These are phyloP conservation scores for Cynodonichthys magdalenae DNA, from an alignment of 2,797 vertebrate genomes.

Conservation along the genomic window DNA sequence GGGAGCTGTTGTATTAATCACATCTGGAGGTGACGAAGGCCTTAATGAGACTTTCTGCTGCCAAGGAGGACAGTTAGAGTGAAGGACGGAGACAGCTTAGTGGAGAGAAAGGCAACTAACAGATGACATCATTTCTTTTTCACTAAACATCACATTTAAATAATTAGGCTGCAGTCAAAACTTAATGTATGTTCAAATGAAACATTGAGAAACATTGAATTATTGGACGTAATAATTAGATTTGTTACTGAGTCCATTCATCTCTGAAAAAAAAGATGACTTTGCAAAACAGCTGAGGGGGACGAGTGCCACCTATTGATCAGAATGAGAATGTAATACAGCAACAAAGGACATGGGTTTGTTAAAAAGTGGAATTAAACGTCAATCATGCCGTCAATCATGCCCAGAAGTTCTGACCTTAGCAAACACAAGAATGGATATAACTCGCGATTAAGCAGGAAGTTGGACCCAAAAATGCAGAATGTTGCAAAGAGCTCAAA, in stretches of 20 bases:
- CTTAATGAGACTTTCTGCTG: conserved; percentile 41
- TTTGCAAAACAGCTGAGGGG: conserved; percentile 39
- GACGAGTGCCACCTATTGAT: conserved; percentile 59
- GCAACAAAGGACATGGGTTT: conserved; percentile 12
- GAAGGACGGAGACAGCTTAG: conserved; percentile 32
- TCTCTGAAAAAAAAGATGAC: conserved; percentile 20
- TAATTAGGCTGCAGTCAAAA: background rate
- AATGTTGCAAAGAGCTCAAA: too few species aligned
- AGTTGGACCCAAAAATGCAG: too few species aligned
- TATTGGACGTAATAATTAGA: background rate
- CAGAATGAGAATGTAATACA: conserved; percentile 31
- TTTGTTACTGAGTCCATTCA: conserved; percentile 16
- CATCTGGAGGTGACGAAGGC: conserved; percentile 51
- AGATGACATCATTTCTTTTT: background rate
- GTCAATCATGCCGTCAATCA: too few species aligned
- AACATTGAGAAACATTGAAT: background rate
- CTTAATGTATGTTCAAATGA: background rate
- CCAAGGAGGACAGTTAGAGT: conserved; percentile 46
- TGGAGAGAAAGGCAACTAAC: conserved; percentile 11
- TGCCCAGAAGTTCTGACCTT: too few species aligned
- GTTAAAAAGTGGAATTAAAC: conserved; percentile 24
- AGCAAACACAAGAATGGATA: too few species aligned
- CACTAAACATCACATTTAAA: background rate
- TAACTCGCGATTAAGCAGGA: too few species aligned
- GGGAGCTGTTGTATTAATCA: conserved; percentile 71